Evolutionary conservation across 2,888 invertebrate genomes (phyloP).

Genomic region (Steinernema carpocapsae): DNA sequence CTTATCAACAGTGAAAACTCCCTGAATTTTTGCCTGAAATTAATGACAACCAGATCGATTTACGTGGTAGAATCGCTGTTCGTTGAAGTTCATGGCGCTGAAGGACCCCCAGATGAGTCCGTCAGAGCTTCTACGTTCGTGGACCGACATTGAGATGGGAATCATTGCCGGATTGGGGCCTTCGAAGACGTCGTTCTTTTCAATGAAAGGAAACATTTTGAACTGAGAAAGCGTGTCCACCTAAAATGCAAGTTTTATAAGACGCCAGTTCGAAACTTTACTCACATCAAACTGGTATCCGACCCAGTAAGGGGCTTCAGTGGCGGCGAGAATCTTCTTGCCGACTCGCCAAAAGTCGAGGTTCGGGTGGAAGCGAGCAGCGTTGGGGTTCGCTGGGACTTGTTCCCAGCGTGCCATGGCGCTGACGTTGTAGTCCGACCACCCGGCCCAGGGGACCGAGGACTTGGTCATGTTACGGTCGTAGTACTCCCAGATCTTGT

Average conservation of each 20-base stretch:
- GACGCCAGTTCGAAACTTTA: not conserved
- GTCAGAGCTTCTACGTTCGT: conserved; percentile 63
- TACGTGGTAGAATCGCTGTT: conserved; percentile 67
- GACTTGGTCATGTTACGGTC: conserved; percentile 66
- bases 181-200: conserved; percentile 66
- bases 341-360: conserved; percentile 68
- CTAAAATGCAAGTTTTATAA: conserved; percentile 42
- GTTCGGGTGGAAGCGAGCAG: conserved; percentile 67
- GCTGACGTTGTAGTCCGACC: conserved; percentile 68
- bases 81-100: conserved; percentile 68
- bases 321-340: conserved; percentile 61
- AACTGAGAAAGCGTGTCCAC: conserved; percentile 63
- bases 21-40: conserved; percentile 44
- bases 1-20: conserved; percentile 66
- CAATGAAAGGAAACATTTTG: conserved; percentile 66
- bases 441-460: conserved; percentile 64
- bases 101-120: conserved; percentile 68
- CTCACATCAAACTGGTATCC: conserved; percentile 67
- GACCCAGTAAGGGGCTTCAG: conserved; percentile 68
- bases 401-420: conserved; percentile 67
- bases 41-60: not conserved
- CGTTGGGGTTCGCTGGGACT: conserved; percentile 48
- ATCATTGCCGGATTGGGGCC: conserved; percentile 63
- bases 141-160: conserved; percentile 68
- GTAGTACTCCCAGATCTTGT: conserved; percentile 69